Evolutionary conservation across 2,113 vertebrate species (phyloP).

Genomic region (Channa argus): DNA sequence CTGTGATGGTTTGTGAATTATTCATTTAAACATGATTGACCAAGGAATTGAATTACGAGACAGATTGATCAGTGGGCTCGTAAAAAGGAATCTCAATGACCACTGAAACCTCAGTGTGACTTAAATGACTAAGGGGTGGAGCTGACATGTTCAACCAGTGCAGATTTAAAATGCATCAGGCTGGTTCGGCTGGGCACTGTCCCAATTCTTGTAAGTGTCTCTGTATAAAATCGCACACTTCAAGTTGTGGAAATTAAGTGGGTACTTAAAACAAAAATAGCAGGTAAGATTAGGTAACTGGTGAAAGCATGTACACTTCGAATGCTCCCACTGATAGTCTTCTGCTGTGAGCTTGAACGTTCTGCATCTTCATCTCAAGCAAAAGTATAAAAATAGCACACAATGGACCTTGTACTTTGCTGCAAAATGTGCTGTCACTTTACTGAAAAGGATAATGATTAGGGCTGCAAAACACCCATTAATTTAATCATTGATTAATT

Average conservation of each 20-base stretch:
- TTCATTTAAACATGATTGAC: slow-evolving; percentile 81
- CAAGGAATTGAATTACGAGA: slow-evolving; percentile 71
- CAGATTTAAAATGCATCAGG: background rate
- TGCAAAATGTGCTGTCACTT: background rate
- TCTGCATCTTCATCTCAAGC: background rate
- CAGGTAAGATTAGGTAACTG: background rate
- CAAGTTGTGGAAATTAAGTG: background rate
- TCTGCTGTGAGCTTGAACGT: too few relatives aligned
- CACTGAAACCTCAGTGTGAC: slow-evolving; percentile 70
- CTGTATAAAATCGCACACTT: background rate
- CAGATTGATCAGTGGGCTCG: slow-evolving; percentile 74
- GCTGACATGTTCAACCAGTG: background rate
- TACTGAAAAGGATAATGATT: background rate
- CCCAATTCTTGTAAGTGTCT: background rate
- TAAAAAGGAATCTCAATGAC: slow-evolving; percentile 72
- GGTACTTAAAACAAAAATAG: background rate
- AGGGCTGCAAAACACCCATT: background rate
- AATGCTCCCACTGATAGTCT: background rate
- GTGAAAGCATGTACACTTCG: background rate
- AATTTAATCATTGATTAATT: background rate
- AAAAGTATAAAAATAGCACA: background rate
- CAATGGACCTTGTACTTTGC: background rate
- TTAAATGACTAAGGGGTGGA: slow-evolving; percentile 61
- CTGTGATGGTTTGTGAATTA: slow-evolving; percentile 70
- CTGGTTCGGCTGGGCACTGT: background rate